These are phyloP conservation scores for Melangyna quadrimaculata DNA, from an alignment of 2,888 invertebrate genomes.

Conservation along the genomic window DNA sequence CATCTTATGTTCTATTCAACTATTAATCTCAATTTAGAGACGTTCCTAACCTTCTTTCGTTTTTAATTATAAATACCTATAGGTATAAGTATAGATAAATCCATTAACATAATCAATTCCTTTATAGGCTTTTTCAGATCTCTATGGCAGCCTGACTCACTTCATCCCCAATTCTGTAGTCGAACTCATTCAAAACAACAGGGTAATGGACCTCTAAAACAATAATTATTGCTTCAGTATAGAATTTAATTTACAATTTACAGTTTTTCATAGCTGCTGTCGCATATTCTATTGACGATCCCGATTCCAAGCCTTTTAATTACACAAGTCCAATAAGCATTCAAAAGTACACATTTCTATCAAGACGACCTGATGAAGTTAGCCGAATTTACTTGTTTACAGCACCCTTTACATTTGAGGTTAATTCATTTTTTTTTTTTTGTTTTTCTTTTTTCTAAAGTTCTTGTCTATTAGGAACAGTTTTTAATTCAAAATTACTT, in stretches of 20 bases:
- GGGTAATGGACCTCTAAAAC: slow-evolving; percentile 67
- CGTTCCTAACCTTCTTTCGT: too few relatives aligned
- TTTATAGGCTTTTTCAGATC: slow-evolving; percentile 58
- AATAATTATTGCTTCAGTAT: neutral
- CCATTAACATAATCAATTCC: neutral
- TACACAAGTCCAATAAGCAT: slow-evolving; percentile 90
- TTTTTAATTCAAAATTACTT: slow-evolving; percentile 21
- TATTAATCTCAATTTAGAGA: too few relatives aligned
- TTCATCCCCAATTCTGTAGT: slow-evolving; percentile 76
- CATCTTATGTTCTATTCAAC: too few relatives aligned
- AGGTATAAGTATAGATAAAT: too few relatives aligned
- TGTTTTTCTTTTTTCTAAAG: too few relatives aligned
- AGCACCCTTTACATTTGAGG: slow-evolving; percentile 89
- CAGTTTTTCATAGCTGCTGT: slow-evolving; percentile 79
- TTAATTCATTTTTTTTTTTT: too few relatives aligned
- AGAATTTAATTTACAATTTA: neutral
- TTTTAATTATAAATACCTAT: too few relatives aligned
- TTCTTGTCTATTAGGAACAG: slow-evolving; percentile 15
- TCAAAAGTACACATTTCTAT: slow-evolving; percentile 90
- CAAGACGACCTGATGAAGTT: slow-evolving; percentile 89
- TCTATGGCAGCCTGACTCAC: slow-evolving; percentile 77
- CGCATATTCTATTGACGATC: slow-evolving; percentile 79
- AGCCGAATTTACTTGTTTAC: slow-evolving; percentile 92
- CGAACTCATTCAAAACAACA: slow-evolving; percentile 76
- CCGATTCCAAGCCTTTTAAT: slow-evolving; percentile 83